Evolutionary conservation across 2,888 invertebrate species (phyloP), one percentile per base, ranked within the genome.

Genomic region (Gymnocheta viridis): DNA sequence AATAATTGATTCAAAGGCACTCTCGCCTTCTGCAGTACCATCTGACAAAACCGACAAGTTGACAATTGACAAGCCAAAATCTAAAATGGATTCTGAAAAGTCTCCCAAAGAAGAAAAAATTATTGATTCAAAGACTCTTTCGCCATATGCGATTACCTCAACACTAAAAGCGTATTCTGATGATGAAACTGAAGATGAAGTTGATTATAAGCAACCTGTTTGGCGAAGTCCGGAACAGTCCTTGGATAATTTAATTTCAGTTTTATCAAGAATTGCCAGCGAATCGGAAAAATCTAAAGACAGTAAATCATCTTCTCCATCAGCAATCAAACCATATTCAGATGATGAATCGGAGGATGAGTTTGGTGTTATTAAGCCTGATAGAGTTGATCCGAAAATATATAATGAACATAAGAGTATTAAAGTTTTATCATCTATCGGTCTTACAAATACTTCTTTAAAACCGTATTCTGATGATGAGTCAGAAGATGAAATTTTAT

Each of bases 391-490:
- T 6, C 14, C 49, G 0, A 62, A 38, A 17, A 10, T 10, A n/a
- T 10, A 14, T 44, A 24, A n/a, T 1, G 3, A 27, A 6, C 9
- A 17, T 12, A 47, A 60, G 2, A 44, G 12, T 29, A 2, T 27
- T 2, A 35, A 27, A 12, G 7, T 27, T 41, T 14, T 29, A 29
- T 29, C 9, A 0, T 1, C 12, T 1, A 22, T 14, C 9, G 56
- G 67, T 22, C 19, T 47, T 7, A 2, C 32, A 22, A 85, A 72
- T 14, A 19, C 58, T 5, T 19, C 14, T 14, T 0, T 44, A 0
- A 64, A 38, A 29, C 47, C 47, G 0, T 81, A 85, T 58, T 78
- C 84, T 35, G 84, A 85, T 27, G 78, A 74, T 19, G 83, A 86
- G 24, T 70, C 83, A 24, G 83, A 78, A 35, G 81, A 82, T n/a